Conservation (phyloP, 37 sponge, comb jelly and placozoan species). For the Cliona cf. orientalis region DNA sequence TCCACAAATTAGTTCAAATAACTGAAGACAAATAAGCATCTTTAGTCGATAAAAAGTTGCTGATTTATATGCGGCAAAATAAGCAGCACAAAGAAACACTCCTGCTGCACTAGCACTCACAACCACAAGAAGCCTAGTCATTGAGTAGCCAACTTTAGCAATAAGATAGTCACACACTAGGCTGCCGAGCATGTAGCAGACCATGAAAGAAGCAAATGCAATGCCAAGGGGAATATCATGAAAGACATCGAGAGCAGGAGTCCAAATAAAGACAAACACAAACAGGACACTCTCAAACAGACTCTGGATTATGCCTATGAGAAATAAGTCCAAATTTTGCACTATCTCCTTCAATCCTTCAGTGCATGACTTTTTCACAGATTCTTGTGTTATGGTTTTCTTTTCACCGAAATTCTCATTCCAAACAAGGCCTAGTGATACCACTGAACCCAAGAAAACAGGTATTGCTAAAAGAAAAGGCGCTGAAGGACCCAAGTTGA, state of each 20-base stretch:
- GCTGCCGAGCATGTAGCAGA: conserved; percentile 68
- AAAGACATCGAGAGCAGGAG: conserved; percentile 67
- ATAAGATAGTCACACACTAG: conserved; percentile 65
- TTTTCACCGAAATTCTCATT: conserved; percentile 67
- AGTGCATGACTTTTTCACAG: conserved; percentile 15
- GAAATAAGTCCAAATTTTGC: conserved; percentile 54
- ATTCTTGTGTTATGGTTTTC: not conserved
- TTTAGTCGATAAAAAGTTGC: conserved; percentile 46
- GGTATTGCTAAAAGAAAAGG: conserved; percentile 71
- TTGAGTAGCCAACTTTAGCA: conserved; percentile 29
- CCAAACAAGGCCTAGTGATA: conserved; percentile 33
- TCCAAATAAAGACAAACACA: conserved; percentile 81
- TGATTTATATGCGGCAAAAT: conserved; percentile 15
- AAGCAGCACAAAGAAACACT: conserved; percentile 34
- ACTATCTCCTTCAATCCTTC: conserved; percentile 59
- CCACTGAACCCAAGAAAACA: conserved; percentile 40
- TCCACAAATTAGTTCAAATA: conserved; percentile 80
- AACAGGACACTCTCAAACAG: conserved; percentile 80
- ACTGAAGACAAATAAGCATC: conserved; percentile 58
- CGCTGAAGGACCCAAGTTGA: conserved; percentile 48
- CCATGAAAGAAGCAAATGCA: conserved; percentile 86
- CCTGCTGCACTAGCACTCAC: conserved; percentile 8
- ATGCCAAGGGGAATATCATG: conserved; percentile 75
- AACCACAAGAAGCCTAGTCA: conserved; percentile 28
- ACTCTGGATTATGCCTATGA: conserved; percentile 74